phyloP scores from a whole-genome alignment of 2,797 vertebrate species.

The Paramormyrops hopkinsi region DNA sequence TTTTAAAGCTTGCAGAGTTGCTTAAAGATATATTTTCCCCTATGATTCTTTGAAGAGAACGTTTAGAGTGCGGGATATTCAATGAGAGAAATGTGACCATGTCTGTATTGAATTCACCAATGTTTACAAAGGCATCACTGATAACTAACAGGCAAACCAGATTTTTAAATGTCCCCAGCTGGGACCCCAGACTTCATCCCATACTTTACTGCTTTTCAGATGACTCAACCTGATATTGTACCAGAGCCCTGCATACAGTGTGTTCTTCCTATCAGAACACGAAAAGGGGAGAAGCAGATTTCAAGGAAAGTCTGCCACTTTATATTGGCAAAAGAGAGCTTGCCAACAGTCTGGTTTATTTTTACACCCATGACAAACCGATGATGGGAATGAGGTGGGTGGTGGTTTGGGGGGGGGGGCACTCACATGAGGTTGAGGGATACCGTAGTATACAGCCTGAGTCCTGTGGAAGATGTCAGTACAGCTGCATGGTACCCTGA shows the following conservation, averaged over 20 bases:
- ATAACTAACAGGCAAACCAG: not conserved
- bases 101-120: not conserved
- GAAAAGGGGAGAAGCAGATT: not conserved
- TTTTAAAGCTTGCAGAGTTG: not conserved
- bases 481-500: not conserved
- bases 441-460: not conserved
- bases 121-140: not conserved
- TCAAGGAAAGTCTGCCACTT: constrained; percentile 11
- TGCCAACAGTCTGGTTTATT: constrained; percentile 27
- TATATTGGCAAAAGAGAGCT: constrained; percentile 25
- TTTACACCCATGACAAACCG: constrained; percentile 26
- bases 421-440: constrained; percentile 20
- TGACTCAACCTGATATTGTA: constrained; percentile 30
- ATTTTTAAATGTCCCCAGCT: not conserved
- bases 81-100: not conserved
- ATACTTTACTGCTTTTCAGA: constrained; percentile 11
- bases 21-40: constrained; percentile 6
- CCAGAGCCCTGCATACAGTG: constrained; percentile 45
- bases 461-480: not conserved
- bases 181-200: not conserved
- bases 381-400: not conserved
- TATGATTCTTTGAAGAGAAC: not conserved
- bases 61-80: not conserved
- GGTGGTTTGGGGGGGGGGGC: not conserved
- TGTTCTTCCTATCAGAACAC: constrained; percentile 12